Base-by-base conservation (phyloP, 2,888 invertebrate genomes). In the Deilephila elpenor region DNA sequence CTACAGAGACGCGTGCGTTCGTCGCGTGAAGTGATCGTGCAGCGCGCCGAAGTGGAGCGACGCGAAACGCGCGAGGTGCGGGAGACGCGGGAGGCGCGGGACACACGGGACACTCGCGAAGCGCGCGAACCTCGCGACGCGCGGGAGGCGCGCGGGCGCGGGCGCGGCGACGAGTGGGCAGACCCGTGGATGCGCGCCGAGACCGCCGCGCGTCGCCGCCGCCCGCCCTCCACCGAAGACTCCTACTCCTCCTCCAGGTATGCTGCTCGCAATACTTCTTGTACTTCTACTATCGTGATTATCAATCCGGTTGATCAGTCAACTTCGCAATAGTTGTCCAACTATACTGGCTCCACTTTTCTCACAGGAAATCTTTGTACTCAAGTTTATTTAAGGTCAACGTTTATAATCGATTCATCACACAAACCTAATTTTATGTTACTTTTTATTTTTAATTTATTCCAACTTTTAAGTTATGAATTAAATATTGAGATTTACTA, bases 161-260 rank as follows among this genome's bases (percentile, higher is more conserved):
- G 86, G 62, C 73, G 95, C 96, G 97, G 96, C 0, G 98, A 99
- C 87, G 98, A 98, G 84, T 99, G 99, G 98, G 97, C 97, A 62
- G 99, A 99, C 93, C 99, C 99, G 0, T 99, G 99, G 99, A 98
- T 98, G 88, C 93, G 96, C 0, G 95, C 96, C 59, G 96, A 96
- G 77, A 91, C 95, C 8, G 94, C 95, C 72, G 91, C 95, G 0
- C 76, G 93, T 0, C 80, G 91, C 3, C 84, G 93, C 59, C 85
- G 91, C n/a, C 91, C 91, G 25, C 92, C 90, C 0, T 93, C 93
- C 6, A 92, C 93, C 0, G 94, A 94, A 11, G 94, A 94, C 71
- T 93, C 94, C 0, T 95, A 94, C 79, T 93, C 94, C 1, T 93
- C 94, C 2, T 91, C 95, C 34, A 95, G 95, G 95, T 95, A 83